phyloP scores from a whole-genome alignment of 2,113 vertebrate genomes.

The Gracilinanus agilis region DNA sequence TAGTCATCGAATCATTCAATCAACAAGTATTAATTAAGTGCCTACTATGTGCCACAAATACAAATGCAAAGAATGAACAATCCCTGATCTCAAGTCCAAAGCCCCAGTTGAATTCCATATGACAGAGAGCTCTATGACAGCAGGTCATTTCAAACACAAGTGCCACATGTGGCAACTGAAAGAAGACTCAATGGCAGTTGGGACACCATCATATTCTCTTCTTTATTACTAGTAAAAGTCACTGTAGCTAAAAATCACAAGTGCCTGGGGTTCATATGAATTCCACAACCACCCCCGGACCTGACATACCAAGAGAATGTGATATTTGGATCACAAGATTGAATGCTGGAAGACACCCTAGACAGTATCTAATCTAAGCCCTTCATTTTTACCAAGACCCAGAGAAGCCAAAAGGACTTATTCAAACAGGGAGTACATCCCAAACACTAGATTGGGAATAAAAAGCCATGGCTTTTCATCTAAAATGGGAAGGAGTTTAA shows the following conservation, averaged over 20 bases:
- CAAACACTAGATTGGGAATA: background rate
- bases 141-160: background rate
- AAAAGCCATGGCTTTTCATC: background rate
- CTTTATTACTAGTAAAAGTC: background rate
- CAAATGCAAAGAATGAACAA: background rate
- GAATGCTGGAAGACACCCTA: background rate
- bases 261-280: background rate
- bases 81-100: background rate
- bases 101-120: background rate
- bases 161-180: background rate
- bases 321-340: background rate
- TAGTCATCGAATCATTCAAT: background rate
- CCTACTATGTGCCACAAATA: background rate
- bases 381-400: background rate
- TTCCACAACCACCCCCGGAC: background rate
- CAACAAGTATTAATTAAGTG: too few species aligned
- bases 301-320: background rate
- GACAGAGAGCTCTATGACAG: background rate
- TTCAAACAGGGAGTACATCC: background rate
- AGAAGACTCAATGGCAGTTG: background rate
- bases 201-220: background rate
- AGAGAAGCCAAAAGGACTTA: background rate
- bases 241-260: background rate
- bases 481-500: background rate
- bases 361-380: background rate